Conservation (phyloP, 2,797 vertebrate species). For the Rhodeus uyekii region DNA sequence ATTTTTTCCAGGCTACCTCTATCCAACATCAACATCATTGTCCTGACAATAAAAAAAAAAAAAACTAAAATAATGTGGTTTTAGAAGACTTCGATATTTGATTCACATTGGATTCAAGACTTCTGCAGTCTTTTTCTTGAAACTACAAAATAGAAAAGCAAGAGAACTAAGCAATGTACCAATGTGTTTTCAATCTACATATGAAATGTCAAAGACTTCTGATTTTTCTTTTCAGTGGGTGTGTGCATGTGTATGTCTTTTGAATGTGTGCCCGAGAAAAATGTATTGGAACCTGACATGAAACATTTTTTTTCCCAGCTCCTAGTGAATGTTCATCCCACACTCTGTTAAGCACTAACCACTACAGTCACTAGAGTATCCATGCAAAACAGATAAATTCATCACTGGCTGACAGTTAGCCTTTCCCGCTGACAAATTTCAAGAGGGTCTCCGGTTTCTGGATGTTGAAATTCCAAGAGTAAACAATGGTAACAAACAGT, state of each 20-base stretch:
- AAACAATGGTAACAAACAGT: not conserved
- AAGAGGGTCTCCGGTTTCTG: conserved; percentile 12
- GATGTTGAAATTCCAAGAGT: not conserved
- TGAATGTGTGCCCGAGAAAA: conserved; percentile 33
- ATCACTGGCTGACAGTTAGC: conserved; percentile 49
- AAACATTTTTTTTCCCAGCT: conserved; percentile 42
- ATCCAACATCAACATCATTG: too few relatives aligned
- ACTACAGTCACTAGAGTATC: conserved; percentile 49
- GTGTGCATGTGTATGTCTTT: conserved; percentile 4
- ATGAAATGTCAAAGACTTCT: not conserved
- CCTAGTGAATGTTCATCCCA: conserved; percentile 62
- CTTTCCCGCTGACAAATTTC: conserved; percentile 33
- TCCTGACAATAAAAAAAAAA: too few relatives aligned
- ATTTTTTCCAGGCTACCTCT: too few relatives aligned
- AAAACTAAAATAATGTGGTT: not conserved
- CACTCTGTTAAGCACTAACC: conserved; percentile 60
- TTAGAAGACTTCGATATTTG: not conserved
- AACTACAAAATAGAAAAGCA: not conserved
- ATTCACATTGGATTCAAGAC: not conserved
- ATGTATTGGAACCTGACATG: conserved; percentile 46
- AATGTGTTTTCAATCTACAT: not conserved
- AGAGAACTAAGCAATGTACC: not conserved
- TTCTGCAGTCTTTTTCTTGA: not conserved
- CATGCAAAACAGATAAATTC: conserved; percentile 61
- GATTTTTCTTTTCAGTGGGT: not conserved